Conservation (phyloP, 2,113 vertebrate genomes). For the Phocoena phocoena region DNA sequence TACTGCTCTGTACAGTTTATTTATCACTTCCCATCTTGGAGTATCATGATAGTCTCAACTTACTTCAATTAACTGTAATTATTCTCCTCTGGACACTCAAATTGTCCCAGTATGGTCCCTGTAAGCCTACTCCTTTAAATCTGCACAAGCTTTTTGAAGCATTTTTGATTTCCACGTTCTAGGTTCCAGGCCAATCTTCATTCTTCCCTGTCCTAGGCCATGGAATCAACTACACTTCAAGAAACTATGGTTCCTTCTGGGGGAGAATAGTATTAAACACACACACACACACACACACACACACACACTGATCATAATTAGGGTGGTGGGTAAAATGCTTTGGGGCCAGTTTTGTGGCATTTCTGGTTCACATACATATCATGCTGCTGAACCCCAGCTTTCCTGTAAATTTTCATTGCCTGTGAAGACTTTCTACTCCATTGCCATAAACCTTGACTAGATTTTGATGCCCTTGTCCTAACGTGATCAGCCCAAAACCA, state of each 20-base stretch:
- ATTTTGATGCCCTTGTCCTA: not conserved
- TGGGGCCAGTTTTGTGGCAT: not conserved
- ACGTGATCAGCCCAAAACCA: not conserved
- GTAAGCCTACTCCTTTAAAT: not conserved
- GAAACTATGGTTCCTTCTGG: not conserved
- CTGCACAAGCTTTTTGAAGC: not conserved
- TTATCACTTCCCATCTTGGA: not conserved
- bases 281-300: not conserved
- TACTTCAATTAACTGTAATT: not conserved
- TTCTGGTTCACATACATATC: not conserved
- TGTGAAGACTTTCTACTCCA: not conserved
- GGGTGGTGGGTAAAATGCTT: not conserved
- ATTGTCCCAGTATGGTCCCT: not conserved
- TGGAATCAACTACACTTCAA: not conserved
- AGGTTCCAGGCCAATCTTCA: not conserved
- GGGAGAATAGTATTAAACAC: not conserved
- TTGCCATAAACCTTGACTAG: not conserved
- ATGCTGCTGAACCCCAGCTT: not conserved
- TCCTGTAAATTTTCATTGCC: not conserved
- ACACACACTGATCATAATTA: not conserved
- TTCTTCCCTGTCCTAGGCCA: not conserved
- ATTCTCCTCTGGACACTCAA: constrained; percentile 1
- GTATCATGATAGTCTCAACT: not conserved
- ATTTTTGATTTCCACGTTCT: not conserved
- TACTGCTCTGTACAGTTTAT: not conserved